Conservation (phyloP, 2,888 invertebrate genomes). For the Myopa tessellatipennis region DNA sequence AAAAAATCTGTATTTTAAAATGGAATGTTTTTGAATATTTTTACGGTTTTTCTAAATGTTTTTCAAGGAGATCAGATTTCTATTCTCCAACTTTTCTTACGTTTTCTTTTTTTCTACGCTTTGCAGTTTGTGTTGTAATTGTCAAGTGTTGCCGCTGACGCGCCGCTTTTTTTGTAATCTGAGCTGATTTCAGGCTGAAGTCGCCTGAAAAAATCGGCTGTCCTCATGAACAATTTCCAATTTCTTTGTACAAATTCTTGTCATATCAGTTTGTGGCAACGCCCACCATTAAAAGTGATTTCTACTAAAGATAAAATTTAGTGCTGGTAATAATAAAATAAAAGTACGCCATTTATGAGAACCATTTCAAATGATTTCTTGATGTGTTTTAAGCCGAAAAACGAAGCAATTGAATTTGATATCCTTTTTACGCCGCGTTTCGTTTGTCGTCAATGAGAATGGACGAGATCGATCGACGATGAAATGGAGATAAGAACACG, state of each 20-base stretch:
- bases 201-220: background rate
- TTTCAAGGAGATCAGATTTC: background rate
- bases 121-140: conserved; percentile 24
- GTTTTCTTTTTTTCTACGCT: background rate
- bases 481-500: too few relatives aligned
- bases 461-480: too few relatives aligned
- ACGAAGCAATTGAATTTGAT: background rate
- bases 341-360: background rate
- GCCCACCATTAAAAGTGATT: conserved; percentile 5
- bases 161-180: conserved; percentile 23
- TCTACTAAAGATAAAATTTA: background rate
- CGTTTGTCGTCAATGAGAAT: too few relatives aligned
- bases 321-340: background rate
- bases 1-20: too few relatives aligned
- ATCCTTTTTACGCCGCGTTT: too few relatives aligned
- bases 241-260: conserved; percentile 15
- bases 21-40: background rate
- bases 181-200: conserved; percentile 8
- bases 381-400: background rate
- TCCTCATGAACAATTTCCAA: background rate
- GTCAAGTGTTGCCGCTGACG: conserved; percentile 37
- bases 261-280: conserved; percentile 25
- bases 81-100: conserved; percentile 9
- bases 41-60: background rate
- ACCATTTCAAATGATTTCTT: background rate